Evolutionary conservation across 2,888 invertebrate genomes (phyloP).

Genomic region (Xanthorhoe designata): DNA sequence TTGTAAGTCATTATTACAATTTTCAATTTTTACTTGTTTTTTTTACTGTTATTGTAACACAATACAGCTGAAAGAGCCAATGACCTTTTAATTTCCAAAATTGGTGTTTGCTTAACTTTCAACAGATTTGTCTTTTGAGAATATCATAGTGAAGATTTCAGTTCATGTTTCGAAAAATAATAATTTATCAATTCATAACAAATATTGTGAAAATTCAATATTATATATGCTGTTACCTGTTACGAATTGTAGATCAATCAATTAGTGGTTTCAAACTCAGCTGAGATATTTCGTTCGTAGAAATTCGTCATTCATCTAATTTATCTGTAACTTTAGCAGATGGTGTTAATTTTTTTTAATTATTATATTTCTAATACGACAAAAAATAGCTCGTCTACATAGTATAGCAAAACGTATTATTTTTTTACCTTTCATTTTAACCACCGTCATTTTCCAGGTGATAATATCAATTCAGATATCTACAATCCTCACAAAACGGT

Average conservation of each 20-base stretch:
- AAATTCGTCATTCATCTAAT: background rate
- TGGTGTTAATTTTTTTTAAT: no score
- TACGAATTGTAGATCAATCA: background rate
- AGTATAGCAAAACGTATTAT: no score
- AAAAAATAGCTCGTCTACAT: no score
- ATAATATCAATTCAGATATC: conserved; percentile 57
- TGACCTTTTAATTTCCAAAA: background rate
- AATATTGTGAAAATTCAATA: background rate
- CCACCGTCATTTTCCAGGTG: conserved; percentile 57
- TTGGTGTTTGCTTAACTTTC: no score
- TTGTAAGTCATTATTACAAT: conserved; percentile 46
- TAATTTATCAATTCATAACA: background rate
- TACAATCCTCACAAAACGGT: conserved; percentile 50
- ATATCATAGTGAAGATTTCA: no score
- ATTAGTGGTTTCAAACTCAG: conserved; percentile 5
- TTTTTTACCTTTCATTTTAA: no score
- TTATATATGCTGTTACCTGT: background rate
- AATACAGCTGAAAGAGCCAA: background rate
- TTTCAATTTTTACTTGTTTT: background rate
- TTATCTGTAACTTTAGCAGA: no score
- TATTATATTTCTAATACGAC: no score
- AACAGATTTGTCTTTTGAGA: no score
- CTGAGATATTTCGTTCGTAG: background rate
- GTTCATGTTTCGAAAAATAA: no score
- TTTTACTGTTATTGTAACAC: no score